Evolutionary conservation across 2,797 vertebrate species (phyloP), one percentile per base, ranked within the genome.

Genomic region (Oreochromis mossambicus): DNA sequence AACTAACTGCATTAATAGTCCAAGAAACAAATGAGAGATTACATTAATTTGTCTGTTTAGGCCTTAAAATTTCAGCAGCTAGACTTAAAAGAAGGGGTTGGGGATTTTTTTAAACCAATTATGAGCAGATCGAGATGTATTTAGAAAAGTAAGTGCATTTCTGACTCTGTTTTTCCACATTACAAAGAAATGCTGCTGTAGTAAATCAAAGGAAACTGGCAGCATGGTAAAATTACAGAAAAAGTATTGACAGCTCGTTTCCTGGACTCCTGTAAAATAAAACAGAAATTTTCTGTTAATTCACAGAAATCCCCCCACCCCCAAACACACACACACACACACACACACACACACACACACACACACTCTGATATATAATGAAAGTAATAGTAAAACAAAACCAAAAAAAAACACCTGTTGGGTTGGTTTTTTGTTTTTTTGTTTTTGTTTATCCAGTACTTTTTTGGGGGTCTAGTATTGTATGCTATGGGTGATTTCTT

Each of bases 61-160:
- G 1, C 0, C 26, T n/a, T 50, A n/a, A 50, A 50, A 50, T 32
- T 50, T 51, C 17, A 75, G 46, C 17, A 50, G 2, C 17, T n/a
- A n/a, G 70, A 50, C 46, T 13, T 41, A 50, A 50, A 29, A 34
- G 58, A 36, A n/a, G 58, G 11, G 58, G 9, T 34, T 11, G 15
- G 3, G 0, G 0, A 5, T 5, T 1, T 29, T 19, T 34, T 19
- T 0, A 32, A 50, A 13, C 26, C 3, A n/a, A 51, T 50, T 48
- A n/a, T 75, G 10, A 51, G 26, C 26, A 50, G 26, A 13, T 48
- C 3, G 17, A 75, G 46, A 73, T 26, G 41, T 48, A 46, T 48
- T 73, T 29, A 48, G 24, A 73, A 48, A 73, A 48, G 38, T 48
- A 29, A 48, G 68, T 75, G 68, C 26, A 75, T 48, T 19, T 32